Evolutionary conservation across 1,140 invertebrate species (phyloP).

Genomic region (Mya arenaria): DNA sequence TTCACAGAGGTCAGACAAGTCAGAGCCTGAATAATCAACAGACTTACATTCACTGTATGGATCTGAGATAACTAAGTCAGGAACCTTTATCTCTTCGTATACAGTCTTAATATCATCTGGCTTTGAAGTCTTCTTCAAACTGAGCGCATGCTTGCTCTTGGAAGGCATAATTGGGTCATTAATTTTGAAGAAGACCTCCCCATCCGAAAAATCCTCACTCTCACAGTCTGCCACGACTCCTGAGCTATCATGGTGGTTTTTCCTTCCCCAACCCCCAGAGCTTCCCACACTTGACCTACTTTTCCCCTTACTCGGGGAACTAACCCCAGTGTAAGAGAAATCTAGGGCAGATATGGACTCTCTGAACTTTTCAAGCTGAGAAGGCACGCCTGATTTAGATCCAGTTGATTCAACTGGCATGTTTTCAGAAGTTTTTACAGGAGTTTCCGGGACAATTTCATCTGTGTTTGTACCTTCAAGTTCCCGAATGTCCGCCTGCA

Average conservation of each 20-base stretch:
- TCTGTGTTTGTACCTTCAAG: slow-evolving; percentile 49
- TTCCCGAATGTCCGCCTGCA: slow-evolving; percentile 30
- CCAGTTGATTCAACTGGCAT: not conserved
- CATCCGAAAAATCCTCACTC: slow-evolving; percentile 44
- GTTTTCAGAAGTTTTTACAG: not conserved
- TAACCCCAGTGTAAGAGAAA: slow-evolving; percentile 16
- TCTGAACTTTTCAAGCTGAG: slow-evolving; percentile 18
- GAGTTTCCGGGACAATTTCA: slow-evolving; percentile 34
- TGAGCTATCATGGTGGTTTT: slow-evolving; percentile 29
- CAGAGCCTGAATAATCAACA: slow-evolving; percentile 35
- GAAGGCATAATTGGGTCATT: not conserved
- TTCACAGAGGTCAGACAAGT: not conserved
- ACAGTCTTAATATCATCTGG: not conserved
- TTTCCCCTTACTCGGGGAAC: not conserved
- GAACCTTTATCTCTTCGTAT: not conserved
- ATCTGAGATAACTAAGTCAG: not conserved
- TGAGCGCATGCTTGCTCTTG: too few relatives aligned
- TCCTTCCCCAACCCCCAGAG: not conserved
- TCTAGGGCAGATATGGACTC: slow-evolving; percentile 12
- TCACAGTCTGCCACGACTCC: slow-evolving; percentile 45
- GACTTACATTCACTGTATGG: not conserved
- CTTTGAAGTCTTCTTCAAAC: not conserved
- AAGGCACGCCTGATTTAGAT: not conserved
- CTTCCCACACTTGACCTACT: not conserved
- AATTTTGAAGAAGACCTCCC: slow-evolving; percentile 32